Evolutionary conservation across 2,888 invertebrate genomes (phyloP), one percentile per base, ranked within the genome.

Genomic region (Lydus trimaculatus): DNA sequence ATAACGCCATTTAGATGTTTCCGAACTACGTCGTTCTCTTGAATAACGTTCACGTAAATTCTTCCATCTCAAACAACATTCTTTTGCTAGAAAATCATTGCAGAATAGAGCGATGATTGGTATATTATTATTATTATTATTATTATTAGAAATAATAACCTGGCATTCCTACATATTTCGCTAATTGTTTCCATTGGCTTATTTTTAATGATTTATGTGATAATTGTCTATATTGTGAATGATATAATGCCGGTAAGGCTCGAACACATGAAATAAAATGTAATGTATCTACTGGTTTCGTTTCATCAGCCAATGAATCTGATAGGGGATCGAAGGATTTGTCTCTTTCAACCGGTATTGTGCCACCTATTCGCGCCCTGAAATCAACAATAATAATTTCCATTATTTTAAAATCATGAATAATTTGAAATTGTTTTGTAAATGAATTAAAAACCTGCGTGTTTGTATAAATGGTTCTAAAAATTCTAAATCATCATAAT

Each of bases 11-110:
- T 67, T 70, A 23, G 70, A 25, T 69, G 63, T 5, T 66, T 63
- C 13, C 61, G 62, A 23, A 80, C 80, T 23, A 61, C 85, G 84
- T 0, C 85, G 74, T 66, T 86, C 86, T 1, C 85, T 79, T 0
- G 84, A 83, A 70, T 85, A 86, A 9, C 84, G 81, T 72, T 86
- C 86, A 2, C 86, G 78, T 9, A 86, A 71, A 2, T 82, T 84
- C 0, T 84, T 85, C 85, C 86, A 86, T 2, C 69, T 71, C 6
- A 64, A 60, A 48, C 70, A 69, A 67, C 76, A 74, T 52, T 75
- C 76, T 39, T 67, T 62, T n/a, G 69, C 75, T 75, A 31, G 20
- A 74, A 70, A 69, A 60, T 33, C n/a, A n/a, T n/a, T n/a, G n/a
- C n/a, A n/a, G n/a, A n/a, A n/a, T n/a, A n/a, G n/a, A n/a, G n/a